Evolutionary conservation across 1,140 invertebrate species (phyloP), one percentile per base, ranked within the genome.

Genomic region (Drosophila funebris): DNA sequence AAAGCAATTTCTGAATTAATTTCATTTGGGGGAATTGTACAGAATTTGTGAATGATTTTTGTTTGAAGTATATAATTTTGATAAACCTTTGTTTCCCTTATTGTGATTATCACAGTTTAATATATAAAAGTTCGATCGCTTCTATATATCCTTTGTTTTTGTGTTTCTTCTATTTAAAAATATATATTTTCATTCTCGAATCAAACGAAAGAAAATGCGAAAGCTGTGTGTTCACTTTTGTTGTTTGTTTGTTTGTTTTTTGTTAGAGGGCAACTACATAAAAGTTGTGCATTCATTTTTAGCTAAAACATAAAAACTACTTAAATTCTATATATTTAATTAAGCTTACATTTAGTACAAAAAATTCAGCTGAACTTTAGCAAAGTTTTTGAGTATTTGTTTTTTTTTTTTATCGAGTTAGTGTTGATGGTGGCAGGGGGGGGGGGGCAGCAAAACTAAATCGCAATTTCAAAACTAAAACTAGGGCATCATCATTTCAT

Each of bases 51-150:
- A 2, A n/a, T 54, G 11, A n/a, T 37, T 53, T 22, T n/a, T 7
- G 4, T 53, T 18, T 27, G 20, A 7, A 22, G n/a, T 1, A n/a
- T 18, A 7, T 33, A 48, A 48, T 48, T 48, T 31, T 37, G 27
- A 66, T 48, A 76, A 71, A 67, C 33, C 70, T 52, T 46, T 62
- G 36, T 44, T 60, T 57, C 31, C 82, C 73, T 90, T 83, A 87
- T 85, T 52, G 74, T 76, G 82, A 78, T 90, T 90, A 90, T 90
- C 87, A 90, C 87, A 90, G 87, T 88, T 90, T 72, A 73, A 76
- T 84, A 81, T 90, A 84, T 76, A 85, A 73, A 90, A 88, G 73
- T 68, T 80, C 44, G 36, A 20, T 33, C 33, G 41, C 46, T 80
- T 87, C 54, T 76, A 76, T 83, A 77, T 78, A 83, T 71, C 81